Percentiles rank a stretch among this genome's conserved stretches.
phyloP scores from a whole-genome alignment of 2,113 vertebrate species.

The Neotragus pygmaeus region DNA sequence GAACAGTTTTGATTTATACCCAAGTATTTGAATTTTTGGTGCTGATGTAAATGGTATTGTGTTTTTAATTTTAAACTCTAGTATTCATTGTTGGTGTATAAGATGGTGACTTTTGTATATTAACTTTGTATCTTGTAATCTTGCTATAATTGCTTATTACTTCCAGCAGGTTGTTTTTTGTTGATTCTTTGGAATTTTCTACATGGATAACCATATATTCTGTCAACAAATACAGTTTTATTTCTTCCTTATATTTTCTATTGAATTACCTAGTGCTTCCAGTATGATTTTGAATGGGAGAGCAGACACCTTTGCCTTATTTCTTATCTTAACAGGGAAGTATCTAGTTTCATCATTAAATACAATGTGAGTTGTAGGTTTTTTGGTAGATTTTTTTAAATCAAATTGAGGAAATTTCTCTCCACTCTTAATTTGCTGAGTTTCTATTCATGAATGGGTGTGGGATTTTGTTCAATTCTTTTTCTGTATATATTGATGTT shows the following conservation, averaged over 20 bases:
- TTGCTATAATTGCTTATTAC: neutral
- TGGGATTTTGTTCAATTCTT: neutral
- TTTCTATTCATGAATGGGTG: neutral
- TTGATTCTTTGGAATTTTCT: neutral
- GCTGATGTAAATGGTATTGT: neutral
- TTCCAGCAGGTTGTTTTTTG: neutral
- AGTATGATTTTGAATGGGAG: neutral
- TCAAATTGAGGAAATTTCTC: neutral
- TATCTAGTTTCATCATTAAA: neutral
- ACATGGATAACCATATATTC: neutral
- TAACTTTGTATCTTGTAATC: neutral
- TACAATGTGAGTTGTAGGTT: neutral
- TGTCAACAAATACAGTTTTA: neutral
- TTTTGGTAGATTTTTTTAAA: neutral
- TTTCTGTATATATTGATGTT: neutral
- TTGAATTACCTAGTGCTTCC: neutral
- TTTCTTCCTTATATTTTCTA: neutral
- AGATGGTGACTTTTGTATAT: neutral
- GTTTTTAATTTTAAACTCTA: neutral
- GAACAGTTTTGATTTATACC: neutral
- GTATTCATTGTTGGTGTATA: neutral
- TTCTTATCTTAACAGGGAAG: neutral
- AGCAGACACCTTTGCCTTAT: neutral
- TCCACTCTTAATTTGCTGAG: neutral
- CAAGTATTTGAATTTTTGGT: neutral